Evolutionary conservation across 1,140 invertebrate genomes (phyloP), one percentile per base, ranked within the genome.

Genomic region (Drosophila novamexicana): DNA sequence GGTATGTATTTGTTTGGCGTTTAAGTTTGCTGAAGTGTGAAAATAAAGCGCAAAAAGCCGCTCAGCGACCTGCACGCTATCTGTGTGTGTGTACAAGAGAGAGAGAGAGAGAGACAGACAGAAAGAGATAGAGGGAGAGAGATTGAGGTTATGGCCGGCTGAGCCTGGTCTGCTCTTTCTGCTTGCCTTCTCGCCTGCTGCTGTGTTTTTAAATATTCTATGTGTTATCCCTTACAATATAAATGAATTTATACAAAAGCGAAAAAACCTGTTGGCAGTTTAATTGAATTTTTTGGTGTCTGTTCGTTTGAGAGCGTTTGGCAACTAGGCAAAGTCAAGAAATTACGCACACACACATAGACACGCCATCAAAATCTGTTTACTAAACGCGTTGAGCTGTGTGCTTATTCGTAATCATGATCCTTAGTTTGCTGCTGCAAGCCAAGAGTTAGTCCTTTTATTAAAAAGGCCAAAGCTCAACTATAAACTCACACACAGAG

Each of bases 231-330:
- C 50, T 74, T 64, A 68, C 72, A 73, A 68, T 68, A 75, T 47
- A 67, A 68, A 68, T 84, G 49, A 50, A 69, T 72, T 75, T 53
- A 66, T 49, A 45, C 37, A 53, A 40, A 42, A 12, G 8, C 0
- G 7, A 16, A 36, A 64, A 62, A 75, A 75, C 64, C 64, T 75
- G 61, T 63, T 59, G 18, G 50, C 66, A 63, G 50, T 73, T 83
- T 80, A 74, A 85, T 74, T 77, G 69, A 85, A 77, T 67, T 81
- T 70, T 52, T 68, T 49, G 10, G 44, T 66, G 45, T 12, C 49
- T 39, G 34, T 53, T 39, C 37, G 37, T 47, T 63, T 67, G 53
- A n/a, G 37, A 8, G 14, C 12, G 29, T 52, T 52, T 8, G 9
- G 9, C 37, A 50, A 34, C 14, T n/a, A 9, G 42, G 9, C 10